Conservation (phyloP, 2,113 vertebrate species). For the Orycteropus afer region DNA sequence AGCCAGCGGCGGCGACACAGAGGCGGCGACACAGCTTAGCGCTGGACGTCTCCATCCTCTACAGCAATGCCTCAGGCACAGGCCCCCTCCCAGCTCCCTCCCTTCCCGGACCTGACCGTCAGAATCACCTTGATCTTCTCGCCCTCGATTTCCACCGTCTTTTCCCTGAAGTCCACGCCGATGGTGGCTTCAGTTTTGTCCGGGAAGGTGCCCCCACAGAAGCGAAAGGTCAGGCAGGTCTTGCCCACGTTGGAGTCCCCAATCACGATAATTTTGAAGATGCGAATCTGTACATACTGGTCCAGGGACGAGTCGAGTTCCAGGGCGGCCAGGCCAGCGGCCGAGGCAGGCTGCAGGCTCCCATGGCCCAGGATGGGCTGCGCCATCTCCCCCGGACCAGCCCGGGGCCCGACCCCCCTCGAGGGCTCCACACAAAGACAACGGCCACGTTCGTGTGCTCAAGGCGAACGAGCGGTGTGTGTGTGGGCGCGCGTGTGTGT, state of each 20-base stretch:
- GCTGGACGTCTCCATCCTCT: background rate
- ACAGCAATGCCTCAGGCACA: background rate
- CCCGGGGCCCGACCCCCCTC: slow-evolving; percentile 62
- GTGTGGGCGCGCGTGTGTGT: background rate
- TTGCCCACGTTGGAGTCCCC: slow-evolving; percentile 98
- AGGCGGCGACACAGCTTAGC: too few species aligned
- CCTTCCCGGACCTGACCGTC: slow-evolving; percentile 64
- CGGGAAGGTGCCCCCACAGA: slow-evolving; percentile 96
- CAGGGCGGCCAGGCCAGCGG: slow-evolving; percentile 59
- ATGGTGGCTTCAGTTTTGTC: slow-evolving; percentile 97
- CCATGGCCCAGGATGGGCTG: slow-evolving; percentile 79
- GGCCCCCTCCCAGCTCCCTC: slow-evolving; percentile 62
- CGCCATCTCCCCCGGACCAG: slow-evolving; percentile 61
- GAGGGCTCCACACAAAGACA: slow-evolving; percentile 79
- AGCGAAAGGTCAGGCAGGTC: slow-evolving; percentile 97
- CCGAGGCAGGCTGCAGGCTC: slow-evolving; percentile 64
- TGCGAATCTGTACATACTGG: slow-evolving; percentile 95
- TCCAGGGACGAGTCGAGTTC: slow-evolving; percentile 86
- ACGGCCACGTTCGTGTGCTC: slow-evolving; percentile 71
- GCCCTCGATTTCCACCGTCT: slow-evolving; percentile 96
- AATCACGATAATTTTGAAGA: slow-evolving; percentile 99
- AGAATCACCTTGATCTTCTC: slow-evolving; percentile 96
- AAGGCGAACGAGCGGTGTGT: slow-evolving; percentile 65
- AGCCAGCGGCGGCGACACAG: background rate
- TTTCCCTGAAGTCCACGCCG: slow-evolving; percentile 98